phyloP scores from a whole-genome alignment of 2,113 vertebrate species.

The Cnemophilus loriae region DNA sequence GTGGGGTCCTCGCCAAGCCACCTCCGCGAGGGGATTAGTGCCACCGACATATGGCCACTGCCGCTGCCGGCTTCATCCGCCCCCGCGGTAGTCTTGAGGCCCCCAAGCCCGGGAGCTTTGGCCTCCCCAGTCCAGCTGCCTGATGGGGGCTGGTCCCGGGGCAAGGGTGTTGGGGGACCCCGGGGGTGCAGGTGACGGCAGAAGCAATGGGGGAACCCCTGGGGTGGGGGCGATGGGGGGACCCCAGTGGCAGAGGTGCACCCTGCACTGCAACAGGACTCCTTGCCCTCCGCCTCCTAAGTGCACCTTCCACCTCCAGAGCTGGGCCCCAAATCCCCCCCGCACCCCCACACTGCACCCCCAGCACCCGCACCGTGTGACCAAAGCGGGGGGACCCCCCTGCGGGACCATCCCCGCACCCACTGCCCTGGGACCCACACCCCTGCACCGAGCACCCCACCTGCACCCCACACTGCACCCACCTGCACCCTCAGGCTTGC shows the following conservation, averaged over 20 bases:
- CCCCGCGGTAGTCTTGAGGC: not conserved
- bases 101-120: not conserved
- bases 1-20: not conserved
- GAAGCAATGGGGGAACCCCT: not conserved
- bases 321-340: not conserved
- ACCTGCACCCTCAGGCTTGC: not conserved
- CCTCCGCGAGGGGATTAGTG: accelerated
- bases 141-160: not conserved
- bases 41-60: accelerated
- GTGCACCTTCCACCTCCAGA: not conserved
- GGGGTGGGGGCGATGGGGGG: not conserved
- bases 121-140: not conserved
- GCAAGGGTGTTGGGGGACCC: not conserved
- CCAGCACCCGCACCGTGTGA: not conserved
- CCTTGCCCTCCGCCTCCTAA: not conserved
- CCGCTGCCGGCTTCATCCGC: not conserved
- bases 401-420: not conserved
- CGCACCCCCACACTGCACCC: not conserved
- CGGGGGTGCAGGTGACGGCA: not conserved
- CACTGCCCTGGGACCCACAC: not conserved
- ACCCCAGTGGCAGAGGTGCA: too few species aligned
- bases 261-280: too few species aligned
- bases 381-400: too few species aligned
- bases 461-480: not conserved
- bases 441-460: not conserved